Conservation (phyloP, 2,113 vertebrate genomes). For the Otolemur garnettii region DNA sequence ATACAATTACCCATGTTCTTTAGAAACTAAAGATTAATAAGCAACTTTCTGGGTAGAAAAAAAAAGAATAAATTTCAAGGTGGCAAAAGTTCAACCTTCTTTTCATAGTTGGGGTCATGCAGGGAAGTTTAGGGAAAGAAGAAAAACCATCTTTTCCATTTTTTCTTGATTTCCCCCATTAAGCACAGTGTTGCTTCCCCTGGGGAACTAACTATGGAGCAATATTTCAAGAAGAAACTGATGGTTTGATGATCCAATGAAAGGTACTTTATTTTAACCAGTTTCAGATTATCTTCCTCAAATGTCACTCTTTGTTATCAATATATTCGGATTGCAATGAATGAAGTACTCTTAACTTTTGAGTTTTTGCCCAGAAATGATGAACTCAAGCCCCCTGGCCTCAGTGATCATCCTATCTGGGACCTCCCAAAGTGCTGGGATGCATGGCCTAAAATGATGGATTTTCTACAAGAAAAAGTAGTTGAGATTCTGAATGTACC, state of each 20-base stretch:
- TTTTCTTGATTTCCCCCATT: background rate
- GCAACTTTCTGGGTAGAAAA: background rate
- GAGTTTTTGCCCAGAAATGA: too few species aligned
- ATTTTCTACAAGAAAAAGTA: too few species aligned
- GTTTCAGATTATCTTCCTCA: background rate
- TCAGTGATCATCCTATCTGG: too few species aligned
- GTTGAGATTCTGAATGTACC: too few species aligned
- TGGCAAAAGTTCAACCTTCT: background rate
- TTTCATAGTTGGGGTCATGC: background rate
- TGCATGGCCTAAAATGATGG: too few species aligned
- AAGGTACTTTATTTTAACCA: background rate
- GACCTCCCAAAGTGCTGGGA: too few species aligned
- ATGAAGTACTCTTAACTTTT: background rate
- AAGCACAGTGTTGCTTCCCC: background rate
- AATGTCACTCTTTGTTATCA: background rate
- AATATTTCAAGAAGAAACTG: background rate
- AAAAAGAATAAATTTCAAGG: background rate
- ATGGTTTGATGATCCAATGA: background rate
- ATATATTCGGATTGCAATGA: background rate
- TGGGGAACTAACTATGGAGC: background rate
- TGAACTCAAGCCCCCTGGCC: too few species aligned
- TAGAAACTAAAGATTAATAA: background rate
- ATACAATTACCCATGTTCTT: background rate
- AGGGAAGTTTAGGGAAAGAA: background rate
- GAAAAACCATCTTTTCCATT: background rate